Evolutionary conservation across 1,140 invertebrate genomes (phyloP), one percentile per base, ranked within the genome.

Genomic region (Caerostris darwini): DNA sequence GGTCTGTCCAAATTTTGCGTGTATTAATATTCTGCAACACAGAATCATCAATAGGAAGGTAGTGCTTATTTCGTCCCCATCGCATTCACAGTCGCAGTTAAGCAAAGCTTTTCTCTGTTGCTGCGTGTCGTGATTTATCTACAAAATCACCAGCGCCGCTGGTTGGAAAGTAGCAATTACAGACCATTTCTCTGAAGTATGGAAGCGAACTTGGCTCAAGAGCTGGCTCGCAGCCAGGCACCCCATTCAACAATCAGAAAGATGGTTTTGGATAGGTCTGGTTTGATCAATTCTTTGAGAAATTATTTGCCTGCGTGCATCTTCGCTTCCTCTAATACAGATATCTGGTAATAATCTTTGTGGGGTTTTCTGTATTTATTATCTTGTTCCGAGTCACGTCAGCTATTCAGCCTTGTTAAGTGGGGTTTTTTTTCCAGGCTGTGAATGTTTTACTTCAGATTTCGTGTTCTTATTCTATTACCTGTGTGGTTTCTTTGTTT

Each of bases 141-240:
- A 83, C 82, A 83, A 56, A 83, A 83, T 83, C 82, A 83, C 56
- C 14, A 5, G 71, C n/a, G 82, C 56, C 57, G 53, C n/a, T 7
- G 82, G 82, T n/a, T 19, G 82, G 82, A 57, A 58, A 83, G 56
- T 83, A 83, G 82, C 82, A 83, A 83, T 83, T 83, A 83, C 82
- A 58, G 17, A 19, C 14, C 56, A 83, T 83, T 58, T 57, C 82
- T 56, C 82, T 19, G n/a, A 14, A 57, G 82, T 83, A 83, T 58
- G 82, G 54, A 83, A 58, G 54, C 82, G 19, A 7, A 83, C 82
- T 58, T 58, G 53, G 54, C 56, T 81, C 61, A 7, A 5, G 34
- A 12, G 71, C 71, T 77, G 71, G 71, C 71, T 77, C 50, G 7
- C 71, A 53, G 71, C 71, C 71, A 77, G 71, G 10, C 69, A 77